Evolutionary conservation across 2,888 invertebrate genomes (phyloP).

Genomic region (Leucoma salicis): DNA sequence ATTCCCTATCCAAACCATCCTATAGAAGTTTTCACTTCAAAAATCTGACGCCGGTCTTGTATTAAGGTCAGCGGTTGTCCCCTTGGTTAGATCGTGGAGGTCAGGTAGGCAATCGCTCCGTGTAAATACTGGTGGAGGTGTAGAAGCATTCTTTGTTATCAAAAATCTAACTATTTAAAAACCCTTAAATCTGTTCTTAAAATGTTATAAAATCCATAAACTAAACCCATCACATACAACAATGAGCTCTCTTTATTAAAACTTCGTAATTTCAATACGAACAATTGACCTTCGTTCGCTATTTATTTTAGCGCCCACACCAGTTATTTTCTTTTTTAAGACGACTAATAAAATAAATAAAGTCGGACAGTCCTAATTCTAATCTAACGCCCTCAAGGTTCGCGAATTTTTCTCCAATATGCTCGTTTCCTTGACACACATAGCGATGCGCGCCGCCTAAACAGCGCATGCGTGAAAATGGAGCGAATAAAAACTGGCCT

Average conservation of each 20-base stretch:
- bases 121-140: no score
- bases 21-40: no score
- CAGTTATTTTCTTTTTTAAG: conserved; percentile 31
- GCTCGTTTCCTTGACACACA: conserved; percentile 69
- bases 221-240: neutral
- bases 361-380: conserved; percentile 69
- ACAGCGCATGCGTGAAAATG: conserved; percentile 46
- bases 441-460: conserved; percentile 42
- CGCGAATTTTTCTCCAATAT: conserved; percentile 72
- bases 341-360: conserved; percentile 53
- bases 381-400: conserved; percentile 66
- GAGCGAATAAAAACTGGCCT: conserved; percentile 29
- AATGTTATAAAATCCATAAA: no score
- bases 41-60: no score
- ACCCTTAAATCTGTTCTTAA: no score
- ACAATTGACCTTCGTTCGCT: conserved; percentile 6
- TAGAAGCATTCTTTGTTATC: no score
- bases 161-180: no score
- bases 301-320: conserved; percentile 14
- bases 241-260: neutral
- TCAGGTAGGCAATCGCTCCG: no score
- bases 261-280: conserved; percentile 1
- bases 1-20: no score
- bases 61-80: no score
- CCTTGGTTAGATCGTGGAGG: no score